Base-by-base conservation (phyloP, 2,113 vertebrate species). In the Australoheros scitulus region DNA sequence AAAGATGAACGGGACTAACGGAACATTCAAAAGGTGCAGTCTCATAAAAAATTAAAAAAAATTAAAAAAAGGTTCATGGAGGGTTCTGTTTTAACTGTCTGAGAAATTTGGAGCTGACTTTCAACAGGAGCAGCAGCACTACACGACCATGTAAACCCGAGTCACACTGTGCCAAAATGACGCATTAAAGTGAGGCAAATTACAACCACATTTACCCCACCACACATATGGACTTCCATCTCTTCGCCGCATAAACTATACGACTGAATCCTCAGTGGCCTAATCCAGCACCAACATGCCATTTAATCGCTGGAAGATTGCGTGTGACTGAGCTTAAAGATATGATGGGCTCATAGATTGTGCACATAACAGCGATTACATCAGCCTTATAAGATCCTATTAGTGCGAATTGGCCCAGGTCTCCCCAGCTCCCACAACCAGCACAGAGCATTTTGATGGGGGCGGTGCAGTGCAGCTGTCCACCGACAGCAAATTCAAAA, bases 391-490 rank as follows among this genome's bases (percentile, higher is more conserved):
- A 91, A 90, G 84, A 93, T 89, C 90, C 77, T 87, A 92, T 92
- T 93, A 87, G 82, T 17, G 75, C 15, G 87, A 93, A 90, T 90
- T 87, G 93, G 92, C 89, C 89, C 68, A 55, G 80, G 61, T 79
- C 56, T 84, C 86, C 82, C 59, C 76, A 76, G 88, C 83, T 90
- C 89, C 83, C 83, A 77, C 60, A 81, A 75, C 79, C 43, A 61
- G 68, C 88, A 93, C 91, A 92, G 89, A 91, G 92, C 91, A 29
- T 88, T 87, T 88, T 85, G 84, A 94, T 88, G 87, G 83, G 90
- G 92, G 94, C 88, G 92, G 94, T 90, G 83, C 90, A 79, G 81
- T 84, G 92, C 93, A 95, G 92, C 90, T 95, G 94, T 94, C 93
- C 86, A 80, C 89, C 83, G 82, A 75, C 80, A 80, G 84, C 76